Evolutionary conservation across 2,113 vertebrate species (phyloP).

Genomic region (Sisor rabdophorus): DNA sequence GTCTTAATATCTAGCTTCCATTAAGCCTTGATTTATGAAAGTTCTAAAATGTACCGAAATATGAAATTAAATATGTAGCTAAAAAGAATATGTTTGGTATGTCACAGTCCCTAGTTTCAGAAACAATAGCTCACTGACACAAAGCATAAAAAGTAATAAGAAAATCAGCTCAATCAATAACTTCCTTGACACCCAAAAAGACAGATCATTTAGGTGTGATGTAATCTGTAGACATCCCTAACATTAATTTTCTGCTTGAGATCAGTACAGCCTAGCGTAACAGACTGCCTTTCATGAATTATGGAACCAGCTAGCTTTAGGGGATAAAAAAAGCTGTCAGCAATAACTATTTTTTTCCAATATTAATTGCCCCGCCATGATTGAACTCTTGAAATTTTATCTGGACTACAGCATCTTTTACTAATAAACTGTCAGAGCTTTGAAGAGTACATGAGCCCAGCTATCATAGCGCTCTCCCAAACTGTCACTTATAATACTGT

Average conservation of each 20-base stretch:
- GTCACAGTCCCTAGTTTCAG: constrained; percentile 2
- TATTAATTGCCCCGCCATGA: constrained; percentile 36
- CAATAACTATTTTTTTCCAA: constrained; percentile 21
- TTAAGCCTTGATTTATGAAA: not conserved
- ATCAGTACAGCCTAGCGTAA: constrained; percentile 52
- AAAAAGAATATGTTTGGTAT: not conserved
- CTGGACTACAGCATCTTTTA: constrained; percentile 38
- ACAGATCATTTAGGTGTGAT: constrained; percentile 61
- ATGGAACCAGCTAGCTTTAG: constrained; percentile 41
- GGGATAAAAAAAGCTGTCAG: constrained; percentile 17
- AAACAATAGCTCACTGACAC: constrained; percentile 22
- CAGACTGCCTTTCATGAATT: constrained; percentile 51
- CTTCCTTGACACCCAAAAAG: constrained; percentile 54
- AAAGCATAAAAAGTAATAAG: constrained; percentile 31
- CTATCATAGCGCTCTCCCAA: constrained; percentile 33
- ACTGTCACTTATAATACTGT: constrained; percentile 27
- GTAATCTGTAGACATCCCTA: constrained; percentile 58
- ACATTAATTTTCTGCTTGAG: constrained; percentile 42
- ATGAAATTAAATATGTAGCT: constrained; percentile 19
- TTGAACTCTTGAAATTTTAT: constrained; percentile 32
- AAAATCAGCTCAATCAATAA: constrained; percentile 61
- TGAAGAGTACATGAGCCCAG: constrained; percentile 26
- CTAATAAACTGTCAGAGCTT: constrained; percentile 43
- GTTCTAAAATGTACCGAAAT: not conserved
- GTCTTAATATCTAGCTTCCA: not conserved